phyloP scores from a whole-genome alignment of 2,888 invertebrate species.

The Palloptera scutellata region DNA sequence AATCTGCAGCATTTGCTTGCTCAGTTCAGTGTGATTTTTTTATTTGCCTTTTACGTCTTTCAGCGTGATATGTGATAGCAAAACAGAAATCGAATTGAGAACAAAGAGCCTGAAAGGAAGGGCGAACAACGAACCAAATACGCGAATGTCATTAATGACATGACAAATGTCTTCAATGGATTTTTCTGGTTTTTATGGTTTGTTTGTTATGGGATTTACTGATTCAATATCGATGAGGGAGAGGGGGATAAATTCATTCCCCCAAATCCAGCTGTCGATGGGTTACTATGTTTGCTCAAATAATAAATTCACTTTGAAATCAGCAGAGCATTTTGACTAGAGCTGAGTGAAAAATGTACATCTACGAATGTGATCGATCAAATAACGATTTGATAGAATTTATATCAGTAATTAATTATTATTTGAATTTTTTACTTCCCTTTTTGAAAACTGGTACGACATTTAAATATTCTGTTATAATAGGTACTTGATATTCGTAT shows the following conservation, averaged over 20 bases:
- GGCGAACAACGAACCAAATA: not conserved
- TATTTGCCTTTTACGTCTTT: too few species aligned
- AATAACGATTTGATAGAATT: not conserved
- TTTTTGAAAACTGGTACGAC: too few species aligned
- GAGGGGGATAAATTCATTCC: too few species aligned
- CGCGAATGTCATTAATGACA: conserved; percentile 40
- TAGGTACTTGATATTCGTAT: too few species aligned
- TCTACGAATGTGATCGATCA: conserved; percentile 32
- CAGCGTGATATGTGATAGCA: not conserved
- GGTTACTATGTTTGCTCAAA: too few species aligned
- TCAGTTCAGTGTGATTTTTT: conserved; percentile 22
- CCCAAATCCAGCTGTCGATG: too few species aligned
- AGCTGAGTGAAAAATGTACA: too few species aligned
- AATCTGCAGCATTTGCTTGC: conserved; percentile 22
- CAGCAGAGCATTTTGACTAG: too few species aligned
- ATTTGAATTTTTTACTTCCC: too few species aligned
- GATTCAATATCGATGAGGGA: not conserved
- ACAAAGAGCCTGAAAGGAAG: not conserved
- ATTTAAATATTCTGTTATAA: too few species aligned
- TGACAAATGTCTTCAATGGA: conserved; percentile 40
- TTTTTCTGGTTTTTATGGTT: conserved; percentile 15
- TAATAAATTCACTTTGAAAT: too few species aligned
- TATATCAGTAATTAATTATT: too few species aligned
- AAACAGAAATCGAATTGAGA: not conserved
- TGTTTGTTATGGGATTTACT: conserved; percentile 16